Percentiles rank a stretch among this genome's conserved stretches.
phyloP scores from a whole-genome alignment of 2,797 vertebrate species.

The Numenius phaeopus region DNA sequence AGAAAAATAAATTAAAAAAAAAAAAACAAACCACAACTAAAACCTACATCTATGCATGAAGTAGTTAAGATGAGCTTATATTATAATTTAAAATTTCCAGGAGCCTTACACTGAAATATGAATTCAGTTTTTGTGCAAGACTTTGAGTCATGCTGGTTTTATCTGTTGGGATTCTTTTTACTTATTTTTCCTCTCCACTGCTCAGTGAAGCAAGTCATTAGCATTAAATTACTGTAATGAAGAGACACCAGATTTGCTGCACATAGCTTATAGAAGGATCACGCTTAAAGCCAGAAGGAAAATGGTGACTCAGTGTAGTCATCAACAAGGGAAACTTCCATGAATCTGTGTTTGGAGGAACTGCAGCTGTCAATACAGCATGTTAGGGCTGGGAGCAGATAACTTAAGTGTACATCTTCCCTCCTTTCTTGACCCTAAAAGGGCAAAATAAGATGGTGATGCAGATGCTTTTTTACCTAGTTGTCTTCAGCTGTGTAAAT shows the following conservation, averaged over 20 bases:
- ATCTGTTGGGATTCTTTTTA: not conserved
- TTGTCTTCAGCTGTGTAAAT: not conserved
- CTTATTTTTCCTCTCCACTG: not conserved
- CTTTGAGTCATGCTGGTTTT: not conserved
- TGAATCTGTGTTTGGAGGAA: not conserved
- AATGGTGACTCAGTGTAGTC: not conserved
- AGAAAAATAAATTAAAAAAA: not conserved
- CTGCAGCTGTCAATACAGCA: not conserved
- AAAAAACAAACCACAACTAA: fast-evolving
- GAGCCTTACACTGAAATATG: not conserved
- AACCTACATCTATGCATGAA: not conserved
- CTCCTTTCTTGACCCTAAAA: not conserved
- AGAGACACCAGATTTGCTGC: not conserved
- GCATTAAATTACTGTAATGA: slow-evolving; percentile 5
- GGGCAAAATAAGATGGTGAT: not conserved
- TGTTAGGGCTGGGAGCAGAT: not conserved
- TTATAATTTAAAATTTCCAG: not conserved
- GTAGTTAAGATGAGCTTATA: not conserved
- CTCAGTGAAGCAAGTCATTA: not conserved
- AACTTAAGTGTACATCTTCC: not conserved
- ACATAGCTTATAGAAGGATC: not conserved
- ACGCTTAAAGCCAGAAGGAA: not conserved
- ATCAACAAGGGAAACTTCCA: not conserved
- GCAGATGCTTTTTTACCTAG: not conserved
- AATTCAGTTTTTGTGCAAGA: not conserved